Conservation (phyloP, 2,797 vertebrate species). For the Philypnodon macrostomus region DNA sequence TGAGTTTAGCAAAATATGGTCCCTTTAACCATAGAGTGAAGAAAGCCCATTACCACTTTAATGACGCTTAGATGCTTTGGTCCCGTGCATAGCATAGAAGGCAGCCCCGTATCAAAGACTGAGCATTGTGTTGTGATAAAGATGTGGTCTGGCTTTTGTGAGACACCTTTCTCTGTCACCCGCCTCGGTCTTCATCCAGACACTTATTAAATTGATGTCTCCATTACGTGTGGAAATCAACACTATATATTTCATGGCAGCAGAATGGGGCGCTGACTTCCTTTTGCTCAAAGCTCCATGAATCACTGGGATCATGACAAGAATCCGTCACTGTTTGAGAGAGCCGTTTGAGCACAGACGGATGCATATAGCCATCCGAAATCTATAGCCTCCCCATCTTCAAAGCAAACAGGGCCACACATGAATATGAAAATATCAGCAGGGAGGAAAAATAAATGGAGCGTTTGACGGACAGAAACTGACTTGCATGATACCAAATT, state of each 20-base stretch:
- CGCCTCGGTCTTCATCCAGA: conserved; percentile 30
- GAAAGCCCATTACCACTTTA: conserved; percentile 53
- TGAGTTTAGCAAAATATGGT: too few species aligned
- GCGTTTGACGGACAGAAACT: too few species aligned
- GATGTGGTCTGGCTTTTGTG: conserved; percentile 26
- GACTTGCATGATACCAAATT: too few species aligned
- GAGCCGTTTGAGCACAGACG: conserved; percentile 10
- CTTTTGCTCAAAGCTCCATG: conserved; percentile 15
- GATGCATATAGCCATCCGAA: conserved; percentile 6
- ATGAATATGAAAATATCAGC: neutral
- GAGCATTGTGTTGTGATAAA: conserved; percentile 16
- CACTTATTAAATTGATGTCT: conserved; percentile 32
- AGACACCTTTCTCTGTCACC: conserved; percentile 22
- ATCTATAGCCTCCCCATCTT: neutral
- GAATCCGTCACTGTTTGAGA: conserved; percentile 17
- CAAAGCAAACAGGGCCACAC: neutral
- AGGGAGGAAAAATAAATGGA: neutral
- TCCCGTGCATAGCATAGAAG: conserved; percentile 46
- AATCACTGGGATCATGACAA: conserved; percentile 27
- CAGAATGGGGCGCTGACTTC: neutral
- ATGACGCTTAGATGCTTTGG: conserved; percentile 35
- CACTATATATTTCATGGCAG: conserved; percentile 8
- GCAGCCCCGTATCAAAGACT: conserved; percentile 40
- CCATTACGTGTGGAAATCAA: conserved; percentile 7
- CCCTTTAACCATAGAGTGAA: conserved; percentile 10